Base-by-base conservation (phyloP, 2,888 invertebrate genomes). In the Phalera bucephala region DNA sequence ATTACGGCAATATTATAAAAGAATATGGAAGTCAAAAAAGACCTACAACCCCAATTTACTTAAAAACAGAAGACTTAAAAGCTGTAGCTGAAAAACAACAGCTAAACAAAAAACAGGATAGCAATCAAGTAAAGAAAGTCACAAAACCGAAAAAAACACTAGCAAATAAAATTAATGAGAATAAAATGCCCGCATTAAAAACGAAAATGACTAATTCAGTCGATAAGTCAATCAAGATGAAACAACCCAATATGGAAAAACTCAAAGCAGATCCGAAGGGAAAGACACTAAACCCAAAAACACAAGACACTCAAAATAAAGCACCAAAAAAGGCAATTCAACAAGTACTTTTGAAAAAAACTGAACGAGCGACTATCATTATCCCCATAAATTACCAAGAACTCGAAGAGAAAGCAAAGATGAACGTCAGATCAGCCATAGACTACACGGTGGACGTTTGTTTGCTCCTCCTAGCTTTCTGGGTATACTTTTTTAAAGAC, bases 401-500 rank as follows among this genome's bases (percentile, higher is more conserved):
- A 60, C 63, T 94, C 32, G 91, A 91, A 44, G 88, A 92, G 45
- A 90, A 92, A 60, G 93, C 94, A 0, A 92, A 93, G 62, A 88
- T 90, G 19, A 94, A 93, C 52, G 94, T 95, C 1, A 91, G 93
- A 47, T 91, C 93, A 1, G 92, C 91, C 0, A 84, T 95, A 13
- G 94, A 93, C 67, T 95, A 95, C 67, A 80, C 93, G 13, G 94
- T 94, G 0, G 96, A 96, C 72, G 72, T 95, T 40, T 93, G 94
- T 25, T 91, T 96, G 61, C 91, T 96, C 41, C 52, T 93, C 21
- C 92, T 95, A 8, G 96, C 96, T 13, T 93, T 94, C 72, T 96
- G 95, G 93, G 91, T 96, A 20, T 96, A 95, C 78, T 80, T 95
- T 36, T 96, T 95, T 66, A 94, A 94, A 64, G 95, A 95, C 66